Evolutionary conservation across 2,113 vertebrate genomes (phyloP).

Genomic region (Laticauda colubrina): DNA sequence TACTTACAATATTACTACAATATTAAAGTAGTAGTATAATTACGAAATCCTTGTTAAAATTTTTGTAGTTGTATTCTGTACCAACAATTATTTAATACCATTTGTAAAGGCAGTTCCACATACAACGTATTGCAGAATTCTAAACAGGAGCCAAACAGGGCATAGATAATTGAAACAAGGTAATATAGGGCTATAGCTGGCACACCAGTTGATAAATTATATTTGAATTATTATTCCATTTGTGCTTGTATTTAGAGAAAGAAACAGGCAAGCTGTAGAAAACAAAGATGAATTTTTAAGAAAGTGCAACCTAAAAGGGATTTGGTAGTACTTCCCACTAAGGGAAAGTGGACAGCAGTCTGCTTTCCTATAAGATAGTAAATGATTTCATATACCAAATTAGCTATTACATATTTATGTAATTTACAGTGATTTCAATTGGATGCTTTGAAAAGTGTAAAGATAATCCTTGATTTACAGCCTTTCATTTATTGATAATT

Average conservation of each 20-base stretch:
- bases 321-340: neutral
- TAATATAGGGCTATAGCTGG: neutral
- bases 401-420: neutral
- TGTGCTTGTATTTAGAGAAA: neutral
- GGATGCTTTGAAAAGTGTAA: neutral
- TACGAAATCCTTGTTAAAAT: neutral
- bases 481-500: too few species aligned
- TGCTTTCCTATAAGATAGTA: neutral
- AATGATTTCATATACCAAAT: neutral
- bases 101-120: neutral
- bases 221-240: neutral
- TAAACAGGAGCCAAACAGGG: neutral
- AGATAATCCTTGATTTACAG: too few species aligned
- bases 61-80: neutral
- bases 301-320: too few species aligned
- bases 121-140: neutral
- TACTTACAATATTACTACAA: too few species aligned
- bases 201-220: neutral
- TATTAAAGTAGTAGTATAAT: neutral
- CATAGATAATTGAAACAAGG: neutral
- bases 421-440: neutral
- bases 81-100: neutral
- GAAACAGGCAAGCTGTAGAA: neutral
- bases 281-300: neutral
- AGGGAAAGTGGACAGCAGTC: neutral